Base-by-base conservation (phyloP, 2,113 vertebrate genomes). In the Oceanites oceanicus region DNA sequence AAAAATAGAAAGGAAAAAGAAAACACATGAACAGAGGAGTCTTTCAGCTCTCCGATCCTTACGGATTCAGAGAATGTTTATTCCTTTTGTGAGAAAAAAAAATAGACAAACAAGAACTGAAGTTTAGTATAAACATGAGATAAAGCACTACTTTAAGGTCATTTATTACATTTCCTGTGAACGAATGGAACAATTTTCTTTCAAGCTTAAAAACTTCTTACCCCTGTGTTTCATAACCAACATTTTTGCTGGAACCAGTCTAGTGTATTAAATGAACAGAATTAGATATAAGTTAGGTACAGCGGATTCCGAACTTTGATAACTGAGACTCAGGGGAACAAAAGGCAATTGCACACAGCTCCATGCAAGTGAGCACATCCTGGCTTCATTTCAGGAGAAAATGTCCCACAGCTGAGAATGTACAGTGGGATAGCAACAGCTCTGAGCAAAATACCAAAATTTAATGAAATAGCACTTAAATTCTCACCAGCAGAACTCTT, bases 381-480 rank as follows among this genome's bases (percentile, higher is more conserved):
- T 94, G 79, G 88, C 79, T 95, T 83, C n/a, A 47, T 75, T 83
- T 91, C 91, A 91, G 72, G 50, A 81, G 83, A 84, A 92, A 83
- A 74, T 5, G 42, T 91, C 86, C 65, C 42, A 92, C 67, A 94
- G 83, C 42, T 95, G 83, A 96, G 83, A 92, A 94, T n/a, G 72
- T 50, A 26, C 62, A 95, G 72, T 10, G 15, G 71, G 29, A 86
- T 2, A 79, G 58, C 78, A 86, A 66, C 44, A 63, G 71, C 53
- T 88, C 45, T 76, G n/a, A 89, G 72, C 66, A 78, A 87, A 94
- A 82, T 56, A 86, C 40, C 50, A 63, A 30, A 10, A 23, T 80
- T 50, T 83, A 88, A 90, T 90, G 58, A 90, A 94, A 79, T 4
- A 82, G 32, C 56, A 42, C 36, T 68, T 19, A 34, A 66, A 34